phyloP scores from a whole-genome alignment of 2,113 vertebrate species.

The Poeciliopsis prolifica region DNA sequence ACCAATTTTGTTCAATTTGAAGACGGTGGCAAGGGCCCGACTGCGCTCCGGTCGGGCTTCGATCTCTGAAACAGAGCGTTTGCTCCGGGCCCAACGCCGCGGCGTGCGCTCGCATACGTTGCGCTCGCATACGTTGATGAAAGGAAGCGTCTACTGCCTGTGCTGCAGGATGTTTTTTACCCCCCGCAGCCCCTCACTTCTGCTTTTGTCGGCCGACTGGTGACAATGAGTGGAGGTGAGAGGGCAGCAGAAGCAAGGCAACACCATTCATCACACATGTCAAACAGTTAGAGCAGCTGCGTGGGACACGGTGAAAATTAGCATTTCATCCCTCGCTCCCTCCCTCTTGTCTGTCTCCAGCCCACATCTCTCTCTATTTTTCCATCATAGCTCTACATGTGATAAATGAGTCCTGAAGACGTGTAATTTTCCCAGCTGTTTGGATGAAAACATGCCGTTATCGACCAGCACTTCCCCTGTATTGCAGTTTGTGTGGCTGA shows the following conservation, averaged over 20 bases:
- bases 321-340: constrained; percentile 87
- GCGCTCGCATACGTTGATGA: constrained; percentile 82
- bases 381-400: constrained; percentile 41
- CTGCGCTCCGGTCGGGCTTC: constrained; percentile 1
- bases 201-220: constrained; percentile 82
- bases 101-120: constrained; percentile 49
- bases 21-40: no score
- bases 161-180: constrained; percentile 64
- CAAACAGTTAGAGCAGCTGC: constrained; percentile 92
- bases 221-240: constrained; percentile 90
- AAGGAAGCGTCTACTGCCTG: constrained; percentile 89
- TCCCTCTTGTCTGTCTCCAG: constrained; percentile 67
- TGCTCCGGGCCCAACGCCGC: constrained; percentile 12
- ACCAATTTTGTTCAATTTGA: no score
- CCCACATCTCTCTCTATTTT: constrained; percentile 60
- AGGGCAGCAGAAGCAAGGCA: constrained; percentile 92
- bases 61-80: constrained; percentile 27
- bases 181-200: constrained; percentile 52
- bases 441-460: constrained; percentile 44
- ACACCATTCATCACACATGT: constrained; percentile 96
- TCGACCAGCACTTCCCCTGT: constrained; percentile 47
- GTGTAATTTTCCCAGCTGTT: constrained; percentile 54
- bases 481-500: constrained; percentile 32
- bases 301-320: constrained; percentile 86
- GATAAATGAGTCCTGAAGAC: constrained; percentile 52